Base-by-base conservation (phyloP, 2,888 invertebrate genomes). In the Acleris emargana region DNA sequence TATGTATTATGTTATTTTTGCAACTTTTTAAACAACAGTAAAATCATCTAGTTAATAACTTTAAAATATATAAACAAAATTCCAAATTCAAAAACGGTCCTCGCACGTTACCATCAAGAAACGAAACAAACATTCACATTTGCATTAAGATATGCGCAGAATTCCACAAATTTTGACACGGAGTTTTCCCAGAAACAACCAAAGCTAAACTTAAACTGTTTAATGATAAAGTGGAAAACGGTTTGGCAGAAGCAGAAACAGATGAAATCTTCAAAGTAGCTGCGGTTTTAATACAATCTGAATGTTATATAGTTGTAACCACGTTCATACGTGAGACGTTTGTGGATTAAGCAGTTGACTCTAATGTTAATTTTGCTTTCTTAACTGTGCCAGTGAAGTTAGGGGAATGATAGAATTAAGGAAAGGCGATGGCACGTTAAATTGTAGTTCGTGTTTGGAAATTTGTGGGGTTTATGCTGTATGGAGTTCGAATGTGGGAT, bases 341-440 rank as follows among this genome's bases (percentile, higher is more conserved):
- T 73, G 66, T 57, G 69, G 71, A 73, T 76, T 73, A 76, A 76
- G 70, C 73, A 70, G 72, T 72, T 70, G 70, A 72, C 74, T 72
- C 64, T 58, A 68, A 72, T 73, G 71, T 72, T 73, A 76, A 76
- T 74, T 54, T 72, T 71, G 67, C 70, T 73, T 68, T 68, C 71
- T 71, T 70, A 72, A 69, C 70, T 68, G 67, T 67, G 61, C 64
- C 62, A 47, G 60, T 58, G 64, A 60, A 68, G 68, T 70, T 67
- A 13, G 64, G 63, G 51, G 51, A 22, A 28, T 25, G 52, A 64
- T 64, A 64, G 42, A 64, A 64, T 64, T 64, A 64, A 42, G 58
- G 54, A 22, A 43, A 58, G 28, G 54, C 49, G 54, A 58, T 58
- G 52, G 45, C 42, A 49, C 54, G 58, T 54, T 54, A 59, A 64